Evolutionary conservation across 2,888 invertebrate species (phyloP).

Genomic region (Tryphoninae sp.): DNA sequence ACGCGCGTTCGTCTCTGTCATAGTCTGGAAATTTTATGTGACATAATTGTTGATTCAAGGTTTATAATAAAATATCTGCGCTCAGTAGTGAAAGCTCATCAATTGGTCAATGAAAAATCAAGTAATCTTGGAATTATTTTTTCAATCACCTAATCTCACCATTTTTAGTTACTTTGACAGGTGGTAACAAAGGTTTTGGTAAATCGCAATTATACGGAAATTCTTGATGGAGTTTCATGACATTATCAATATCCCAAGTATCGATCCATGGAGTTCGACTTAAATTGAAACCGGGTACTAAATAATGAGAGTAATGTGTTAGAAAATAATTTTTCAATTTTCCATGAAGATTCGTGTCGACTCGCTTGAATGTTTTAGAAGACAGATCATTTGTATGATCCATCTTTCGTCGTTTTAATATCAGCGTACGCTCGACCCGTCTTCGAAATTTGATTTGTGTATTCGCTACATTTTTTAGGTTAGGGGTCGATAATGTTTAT

Average conservation of each 20-base stretch:
- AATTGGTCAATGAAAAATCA: background rate
- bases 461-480: too few species aligned
- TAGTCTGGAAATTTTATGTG: too few species aligned
- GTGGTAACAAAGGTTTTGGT: constrained; percentile 78
- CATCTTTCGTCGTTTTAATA: constrained; percentile 12
- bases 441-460: too few species aligned
- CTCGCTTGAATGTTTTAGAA: constrained; percentile 65
- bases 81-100: too few species aligned
- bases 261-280: constrained; percentile 65
- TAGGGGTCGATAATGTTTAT: too few species aligned
- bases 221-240: constrained; percentile 68
- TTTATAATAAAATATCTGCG: too few species aligned
- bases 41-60: too few species aligned
- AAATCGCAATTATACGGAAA: constrained; percentile 76
- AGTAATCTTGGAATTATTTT: constrained; percentile 42
- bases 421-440: too few species aligned
- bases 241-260: constrained; percentile 66
- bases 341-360: constrained; percentile 66
- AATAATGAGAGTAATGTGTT: constrained; percentile 69
- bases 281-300: constrained; percentile 72
- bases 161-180: constrained; percentile 70
- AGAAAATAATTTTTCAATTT: constrained; percentile 68
- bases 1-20: too few species aligned
- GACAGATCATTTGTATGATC: constrained; percentile 26
- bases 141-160: constrained; percentile 65